Evolutionary conservation across 2,888 invertebrate species (phyloP), one percentile per base, ranked within the genome.

Genomic region (Teinopalpus imperialis): DNA sequence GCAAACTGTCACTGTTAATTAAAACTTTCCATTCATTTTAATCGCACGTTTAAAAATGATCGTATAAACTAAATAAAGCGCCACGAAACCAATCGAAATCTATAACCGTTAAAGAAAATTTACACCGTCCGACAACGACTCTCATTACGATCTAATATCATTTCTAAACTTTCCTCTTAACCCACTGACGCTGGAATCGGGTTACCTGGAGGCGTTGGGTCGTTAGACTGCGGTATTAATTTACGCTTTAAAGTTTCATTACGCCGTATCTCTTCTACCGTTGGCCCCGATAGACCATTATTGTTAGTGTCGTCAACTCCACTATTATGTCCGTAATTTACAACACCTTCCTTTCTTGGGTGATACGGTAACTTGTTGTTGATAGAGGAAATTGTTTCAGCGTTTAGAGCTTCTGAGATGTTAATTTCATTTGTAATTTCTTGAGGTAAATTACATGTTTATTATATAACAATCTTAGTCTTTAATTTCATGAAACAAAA

Each of bases 161-260:
- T 48, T 49, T 48, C 52, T 50, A 49, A 53, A 53, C 59, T 66
- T 61, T 62, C 63, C 61, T 57, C 54, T 49, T 78, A 73, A 69
- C 76, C 77, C 63, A 79, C 57, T 77, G 55, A 74, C 70, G 63
- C 58, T 32, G 39, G 68, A 51, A 52, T 79, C 57, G 52, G 51
- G 57, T 79, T 78, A 66, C 78, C 46, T 42, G 46, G 56, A 69
- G 74, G 81, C 69, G 81, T 64, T 59, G 72, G 74, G 66, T 65
- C 78, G 69, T 66, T 77, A 39, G 49, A 55, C 55, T 51, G 42
- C 54, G 54, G 49, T 43, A 46, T 56, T 45, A 40, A 27, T 46
- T 47, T 47, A 56, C 55, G 46, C 40, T 30, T 34, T 39, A 32
- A 34, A 34, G 21, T 51, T 43, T 49, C 46, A 32, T 24, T 34